phyloP scores from a whole-genome alignment of 2,113 vertebrate genomes.

The Mus spicilegus region DNA sequence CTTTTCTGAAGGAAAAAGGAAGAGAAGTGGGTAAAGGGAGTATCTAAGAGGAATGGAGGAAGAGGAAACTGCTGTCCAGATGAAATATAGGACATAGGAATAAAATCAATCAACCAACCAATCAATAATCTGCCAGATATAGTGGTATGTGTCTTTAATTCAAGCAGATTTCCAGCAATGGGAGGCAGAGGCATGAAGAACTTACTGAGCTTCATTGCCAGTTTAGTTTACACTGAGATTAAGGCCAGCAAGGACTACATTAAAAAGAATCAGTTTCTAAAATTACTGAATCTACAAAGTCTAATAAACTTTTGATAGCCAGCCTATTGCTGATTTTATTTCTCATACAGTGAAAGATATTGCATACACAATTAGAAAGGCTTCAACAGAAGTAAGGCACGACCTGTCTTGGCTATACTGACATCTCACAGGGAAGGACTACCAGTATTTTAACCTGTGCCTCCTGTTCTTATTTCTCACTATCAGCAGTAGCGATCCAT shows the following conservation, averaged over 20 bases:
- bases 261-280: neutral
- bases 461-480: constrained; percentile 50
- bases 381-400: neutral
- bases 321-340: constrained; percentile 61
- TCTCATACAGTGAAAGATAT: neutral
- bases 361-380: neutral
- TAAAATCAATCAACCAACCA: no score
- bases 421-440: neutral
- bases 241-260: neutral
- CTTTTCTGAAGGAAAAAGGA: no score
- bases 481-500: constrained; percentile 57
- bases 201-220: neutral
- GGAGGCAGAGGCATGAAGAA: neutral
- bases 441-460: neutral
- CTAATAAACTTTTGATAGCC: neutral
- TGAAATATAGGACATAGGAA: no score
- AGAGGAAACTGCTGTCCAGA: no score
- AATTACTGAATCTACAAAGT: neutral
- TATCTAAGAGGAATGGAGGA: no score
- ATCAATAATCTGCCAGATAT: no score
- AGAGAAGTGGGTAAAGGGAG: no score
- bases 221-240: neutral
- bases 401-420: constrained; percentile 34
- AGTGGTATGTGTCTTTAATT: neutral
- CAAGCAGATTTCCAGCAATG: neutral